Percentiles rank a stretch among this genome's conserved stretches.
Conservation (phyloP, 2,888 invertebrate species). For the Acrocyrtus sp. region DNA sequence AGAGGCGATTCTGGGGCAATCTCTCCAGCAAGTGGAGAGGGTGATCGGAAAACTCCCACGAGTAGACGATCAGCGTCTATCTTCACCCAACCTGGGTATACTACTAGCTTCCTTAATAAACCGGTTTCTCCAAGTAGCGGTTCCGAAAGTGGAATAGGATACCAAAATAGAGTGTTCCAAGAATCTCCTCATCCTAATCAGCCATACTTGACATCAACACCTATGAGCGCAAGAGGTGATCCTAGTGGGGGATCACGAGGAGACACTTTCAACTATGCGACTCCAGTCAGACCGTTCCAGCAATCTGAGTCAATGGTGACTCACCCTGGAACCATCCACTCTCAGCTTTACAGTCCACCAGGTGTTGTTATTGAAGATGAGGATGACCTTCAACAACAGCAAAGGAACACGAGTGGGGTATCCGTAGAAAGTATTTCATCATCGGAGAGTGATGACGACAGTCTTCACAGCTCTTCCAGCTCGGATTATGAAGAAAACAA, state of each 20-base stretch:
- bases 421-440: constrained; percentile 32
- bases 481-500: constrained; percentile 63
- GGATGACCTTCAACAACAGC: constrained; percentile 22
- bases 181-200: constrained; percentile 40
- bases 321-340: constrained; percentile 58
- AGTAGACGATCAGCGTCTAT: constrained; percentile 51
- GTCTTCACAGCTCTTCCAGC: constrained; percentile 59
- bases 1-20: constrained; percentile 24
- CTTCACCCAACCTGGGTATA: constrained; percentile 63
- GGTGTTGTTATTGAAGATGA: too few species aligned
- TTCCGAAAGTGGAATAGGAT: constrained; percentile 33
- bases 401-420: constrained; percentile 27
- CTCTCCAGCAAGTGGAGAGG: constrained; percentile 19
- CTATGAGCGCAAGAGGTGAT: constrained; percentile 26
- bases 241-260: constrained; percentile 6
- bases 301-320: constrained; percentile 62
- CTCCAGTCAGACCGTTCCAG: constrained; percentile 50
- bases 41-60: constrained; percentile 37
- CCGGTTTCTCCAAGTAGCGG: constrained; percentile 49
- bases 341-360: constrained; percentile 44
- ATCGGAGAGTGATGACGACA: constrained; percentile 46
- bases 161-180: constrained; percentile 52
- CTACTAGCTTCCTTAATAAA: constrained; percentile 61
- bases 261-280: constrained; percentile 49
- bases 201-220: constrained; percentile 60